phyloP scores from a whole-genome alignment of 1,140 invertebrate genomes.

The Drosophila tsacasi region DNA sequence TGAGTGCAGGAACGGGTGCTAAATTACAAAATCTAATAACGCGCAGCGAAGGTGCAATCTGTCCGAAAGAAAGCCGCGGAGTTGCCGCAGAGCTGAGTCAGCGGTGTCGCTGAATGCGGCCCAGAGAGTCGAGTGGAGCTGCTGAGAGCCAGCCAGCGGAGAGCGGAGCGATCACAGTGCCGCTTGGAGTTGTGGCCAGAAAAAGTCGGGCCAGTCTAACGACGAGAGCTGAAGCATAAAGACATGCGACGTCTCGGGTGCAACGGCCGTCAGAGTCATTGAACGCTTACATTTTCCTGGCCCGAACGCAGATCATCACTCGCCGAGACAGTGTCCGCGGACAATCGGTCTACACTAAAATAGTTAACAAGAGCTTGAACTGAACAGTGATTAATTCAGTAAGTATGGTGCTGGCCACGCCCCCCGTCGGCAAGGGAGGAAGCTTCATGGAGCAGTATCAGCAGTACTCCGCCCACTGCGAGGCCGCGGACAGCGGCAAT shows the following conservation, averaged over 20 bases:
- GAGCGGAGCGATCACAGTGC: constrained; percentile 30
- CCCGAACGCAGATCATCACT: constrained; percentile 23
- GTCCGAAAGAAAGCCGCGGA: constrained; percentile 45
- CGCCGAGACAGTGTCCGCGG: constrained; percentile 23
- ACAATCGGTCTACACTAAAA: neutral
- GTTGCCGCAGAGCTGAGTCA: constrained; percentile 4
- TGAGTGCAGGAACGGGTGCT: constrained; percentile 40
- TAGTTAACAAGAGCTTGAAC: constrained; percentile 3
- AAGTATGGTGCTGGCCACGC: constrained; percentile 64
- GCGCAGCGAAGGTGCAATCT: constrained; percentile 59
- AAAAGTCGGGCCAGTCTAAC: constrained; percentile 75
- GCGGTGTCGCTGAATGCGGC: constrained; percentile 56
- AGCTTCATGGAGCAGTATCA: constrained; percentile 84
- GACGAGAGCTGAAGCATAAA: constrained; percentile 80
- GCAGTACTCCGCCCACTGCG: constrained; percentile 87
- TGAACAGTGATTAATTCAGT: constrained; percentile 12
- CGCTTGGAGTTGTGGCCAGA: constrained; percentile 52
- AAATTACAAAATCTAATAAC: constrained; percentile 75
- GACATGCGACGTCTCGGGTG: constrained; percentile 79
- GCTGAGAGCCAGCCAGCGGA: constrained; percentile 16
- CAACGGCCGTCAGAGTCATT: constrained; percentile 81
- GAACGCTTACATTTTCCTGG: constrained; percentile 63
- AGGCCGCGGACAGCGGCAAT: constrained; percentile 92
- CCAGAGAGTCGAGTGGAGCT: constrained; percentile 10
- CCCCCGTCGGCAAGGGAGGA: constrained; percentile 38